These are phyloP conservation scores for Lytechinus variegatus DNA, from an alignment of 35 echinoderm and acorn worm genomes.

Conservation along the genomic window DNA sequence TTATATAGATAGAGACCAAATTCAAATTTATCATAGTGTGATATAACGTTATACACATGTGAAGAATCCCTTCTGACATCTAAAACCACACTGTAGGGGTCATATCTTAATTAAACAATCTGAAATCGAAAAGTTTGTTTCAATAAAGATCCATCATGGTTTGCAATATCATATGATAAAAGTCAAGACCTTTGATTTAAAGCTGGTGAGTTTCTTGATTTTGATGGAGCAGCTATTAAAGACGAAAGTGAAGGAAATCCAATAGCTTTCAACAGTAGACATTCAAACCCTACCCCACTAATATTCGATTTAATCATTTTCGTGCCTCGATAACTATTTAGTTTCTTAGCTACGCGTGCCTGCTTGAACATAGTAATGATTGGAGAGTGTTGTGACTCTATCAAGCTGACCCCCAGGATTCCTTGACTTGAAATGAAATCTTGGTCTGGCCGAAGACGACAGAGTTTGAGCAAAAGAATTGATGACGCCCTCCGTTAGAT, in stretches of 20 bases:
- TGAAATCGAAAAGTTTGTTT: neutral
- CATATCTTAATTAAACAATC: neutral
- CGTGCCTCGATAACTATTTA: constrained; percentile 30
- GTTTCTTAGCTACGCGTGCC: constrained; percentile 44
- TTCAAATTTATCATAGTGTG: no score
- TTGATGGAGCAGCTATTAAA: neutral
- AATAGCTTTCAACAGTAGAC: neutral
- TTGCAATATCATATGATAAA: neutral
- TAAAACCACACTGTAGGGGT: neutral
- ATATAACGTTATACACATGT: no score
- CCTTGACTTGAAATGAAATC: neutral
- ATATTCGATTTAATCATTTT: constrained; percentile 40
- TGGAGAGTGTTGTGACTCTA: neutral
- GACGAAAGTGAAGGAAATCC: neutral
- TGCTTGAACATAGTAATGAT: constrained; percentile 14
- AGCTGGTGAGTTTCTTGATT: neutral
- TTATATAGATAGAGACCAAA: no score
- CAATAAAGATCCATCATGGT: neutral
- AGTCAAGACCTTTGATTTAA: neutral
- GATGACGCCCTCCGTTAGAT: neutral
- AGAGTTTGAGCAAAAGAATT: neutral
- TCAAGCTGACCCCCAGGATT: neutral
- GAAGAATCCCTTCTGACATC: no score
- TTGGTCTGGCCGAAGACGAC: neutral
- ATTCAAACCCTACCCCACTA: neutral